phyloP scores from a whole-genome alignment of 1,140 invertebrate genomes.

The Euglossa dilemma region DNA sequence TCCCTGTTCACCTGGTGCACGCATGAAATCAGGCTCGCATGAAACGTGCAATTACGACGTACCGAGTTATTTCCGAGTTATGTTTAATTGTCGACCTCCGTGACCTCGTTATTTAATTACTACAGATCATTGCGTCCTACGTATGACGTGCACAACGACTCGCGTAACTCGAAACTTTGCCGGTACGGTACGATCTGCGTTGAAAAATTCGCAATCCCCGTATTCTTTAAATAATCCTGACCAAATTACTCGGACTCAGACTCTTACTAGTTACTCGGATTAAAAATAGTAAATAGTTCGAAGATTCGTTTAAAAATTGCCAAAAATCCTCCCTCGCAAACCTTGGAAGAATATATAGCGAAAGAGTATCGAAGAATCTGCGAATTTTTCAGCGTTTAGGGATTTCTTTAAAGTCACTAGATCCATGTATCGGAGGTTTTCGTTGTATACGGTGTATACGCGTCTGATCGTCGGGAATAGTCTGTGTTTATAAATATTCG shows the following conservation, averaged over 20 bases:
- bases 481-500: neutral
- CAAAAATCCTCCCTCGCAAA: too few relatives aligned
- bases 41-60: slow-evolving; percentile 8
- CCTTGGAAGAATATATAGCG: too few relatives aligned
- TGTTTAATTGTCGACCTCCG: slow-evolving; percentile 30
- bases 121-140: slow-evolving; percentile 6
- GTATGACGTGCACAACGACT: neutral
- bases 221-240: neutral
- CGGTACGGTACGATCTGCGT: neutral
- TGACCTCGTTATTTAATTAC: slow-evolving; percentile 39
- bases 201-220: neutral
- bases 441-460: too few relatives aligned
- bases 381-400: too few relatives aligned
- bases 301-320: too few relatives aligned
- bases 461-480: too few relatives aligned
- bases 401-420: too few relatives aligned
- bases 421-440: too few relatives aligned
- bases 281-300: too few relatives aligned
- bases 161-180: neutral
- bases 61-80: slow-evolving; percentile 15
- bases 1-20: neutral
- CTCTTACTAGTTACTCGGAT: too few relatives aligned
- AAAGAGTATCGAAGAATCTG: too few relatives aligned
- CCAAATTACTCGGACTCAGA: too few relatives aligned
- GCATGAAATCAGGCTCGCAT: neutral